Conservation (phyloP, 1,140 invertebrate species). For the Campoletis sonorensis region DNA sequence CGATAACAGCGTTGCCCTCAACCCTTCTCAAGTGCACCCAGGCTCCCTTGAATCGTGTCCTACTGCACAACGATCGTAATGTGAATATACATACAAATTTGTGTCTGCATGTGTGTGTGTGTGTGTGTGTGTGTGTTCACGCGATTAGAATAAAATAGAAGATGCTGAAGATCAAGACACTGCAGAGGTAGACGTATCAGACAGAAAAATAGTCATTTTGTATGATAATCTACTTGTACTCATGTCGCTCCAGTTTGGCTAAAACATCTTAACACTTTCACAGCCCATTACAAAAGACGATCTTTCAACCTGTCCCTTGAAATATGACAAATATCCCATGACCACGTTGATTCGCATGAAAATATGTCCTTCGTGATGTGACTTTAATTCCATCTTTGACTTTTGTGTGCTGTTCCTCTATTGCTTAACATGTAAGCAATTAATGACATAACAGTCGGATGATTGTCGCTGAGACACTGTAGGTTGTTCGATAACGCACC, state of each 20-base stretch:
- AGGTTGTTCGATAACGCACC: not conserved
- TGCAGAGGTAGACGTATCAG: not conserved
- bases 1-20: constrained; percentile 17
- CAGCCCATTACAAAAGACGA: no score
- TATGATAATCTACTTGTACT: not conserved
- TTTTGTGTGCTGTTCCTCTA: not conserved
- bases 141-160: not conserved
- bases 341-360: no score
- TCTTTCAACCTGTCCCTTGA: no score
- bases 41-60: not conserved
- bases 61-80: not conserved
- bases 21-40: constrained; percentile 21
- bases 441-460: not conserved
- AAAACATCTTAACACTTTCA: no score
- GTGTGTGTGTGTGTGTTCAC: not conserved
- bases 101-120: not conserved
- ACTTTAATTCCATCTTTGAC: not conserved
- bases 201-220: not conserved
- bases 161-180: not conserved
- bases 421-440: not conserved
- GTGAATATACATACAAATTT: not conserved
- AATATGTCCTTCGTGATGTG: not conserved
- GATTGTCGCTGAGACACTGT: not conserved
- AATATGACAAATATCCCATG: not conserved
- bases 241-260: no score